Evolutionary conservation across 2,113 vertebrate genomes (phyloP).

Genomic region (Pionites leucogaster): DNA sequence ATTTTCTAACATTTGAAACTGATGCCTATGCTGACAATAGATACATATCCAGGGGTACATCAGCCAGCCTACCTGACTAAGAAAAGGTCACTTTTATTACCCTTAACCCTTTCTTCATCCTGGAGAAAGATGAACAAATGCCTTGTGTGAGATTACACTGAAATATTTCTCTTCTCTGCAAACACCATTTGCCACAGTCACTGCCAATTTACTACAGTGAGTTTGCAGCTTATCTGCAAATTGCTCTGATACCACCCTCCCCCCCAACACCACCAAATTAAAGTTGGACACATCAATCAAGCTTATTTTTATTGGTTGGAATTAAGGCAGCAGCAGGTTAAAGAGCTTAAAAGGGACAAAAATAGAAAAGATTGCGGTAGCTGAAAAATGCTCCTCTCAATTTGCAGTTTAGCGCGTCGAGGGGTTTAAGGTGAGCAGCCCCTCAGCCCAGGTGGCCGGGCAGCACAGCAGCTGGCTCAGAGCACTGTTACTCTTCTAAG

Average conservation of each 20-base stretch:
- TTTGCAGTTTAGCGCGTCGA: constrained; percentile 5
- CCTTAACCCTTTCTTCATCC: not conserved
- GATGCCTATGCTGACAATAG: not conserved
- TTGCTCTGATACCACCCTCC: not conserved
- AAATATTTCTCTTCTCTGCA: not conserved
- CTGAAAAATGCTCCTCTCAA: constrained; percentile 55
- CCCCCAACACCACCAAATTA: not conserved
- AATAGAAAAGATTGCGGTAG: constrained; percentile 60
- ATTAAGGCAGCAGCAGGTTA: constrained; percentile 63
- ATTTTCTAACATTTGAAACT: not conserved
- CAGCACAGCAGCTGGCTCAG: not conserved
- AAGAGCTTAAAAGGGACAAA: constrained; percentile 68
- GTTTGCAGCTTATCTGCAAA: not conserved
- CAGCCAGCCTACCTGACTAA: not conserved
- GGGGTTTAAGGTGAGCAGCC: constrained; percentile 17
- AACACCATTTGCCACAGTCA: not conserved
- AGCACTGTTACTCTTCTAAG: not conserved
- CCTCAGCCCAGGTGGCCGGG: not conserved
- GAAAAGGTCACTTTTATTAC: not conserved
- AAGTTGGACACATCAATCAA: constrained; percentile 54
- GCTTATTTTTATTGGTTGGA: constrained; percentile 63
- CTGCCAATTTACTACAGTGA: not conserved
- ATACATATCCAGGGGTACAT: not conserved
- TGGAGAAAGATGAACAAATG: not conserved
- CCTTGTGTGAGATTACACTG: not conserved